These are phyloP conservation scores for Aegotheles bennettii DNA, from an alignment of 2,113 vertebrate genomes.

Conservation along the genomic window DNA sequence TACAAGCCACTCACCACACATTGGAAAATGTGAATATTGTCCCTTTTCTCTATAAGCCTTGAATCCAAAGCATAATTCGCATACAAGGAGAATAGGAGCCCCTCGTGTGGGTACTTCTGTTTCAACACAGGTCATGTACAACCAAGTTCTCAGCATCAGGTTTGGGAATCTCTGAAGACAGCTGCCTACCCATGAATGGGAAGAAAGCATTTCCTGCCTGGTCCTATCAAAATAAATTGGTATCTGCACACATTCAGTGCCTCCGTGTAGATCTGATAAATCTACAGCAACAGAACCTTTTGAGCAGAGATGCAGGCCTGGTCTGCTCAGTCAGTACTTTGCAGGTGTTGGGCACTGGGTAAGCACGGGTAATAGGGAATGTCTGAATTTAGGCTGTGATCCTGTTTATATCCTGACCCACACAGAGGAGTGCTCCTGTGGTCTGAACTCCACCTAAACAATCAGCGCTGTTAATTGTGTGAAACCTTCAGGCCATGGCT, in stretches of 20 bases:
- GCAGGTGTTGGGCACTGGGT: fast-evolving
- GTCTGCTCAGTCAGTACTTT: not conserved
- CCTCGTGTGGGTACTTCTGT: not conserved
- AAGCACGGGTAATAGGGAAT: not conserved
- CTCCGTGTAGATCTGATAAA: not conserved
- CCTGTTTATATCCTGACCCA: not conserved
- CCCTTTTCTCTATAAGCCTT: not conserved
- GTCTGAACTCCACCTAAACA: not conserved
- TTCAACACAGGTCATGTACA: not conserved
- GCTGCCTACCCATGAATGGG: not conserved
- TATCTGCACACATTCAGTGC: not conserved
- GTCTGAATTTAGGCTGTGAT: not conserved
- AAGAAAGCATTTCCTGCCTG: not conserved
- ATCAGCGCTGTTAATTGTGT: not conserved
- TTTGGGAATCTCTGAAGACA: not conserved
- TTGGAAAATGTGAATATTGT: not conserved
- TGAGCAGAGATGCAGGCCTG: not conserved
- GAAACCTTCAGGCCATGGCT: not conserved
- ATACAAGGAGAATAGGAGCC: not conserved
- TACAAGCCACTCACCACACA: not conserved
- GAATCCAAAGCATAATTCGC: not conserved
- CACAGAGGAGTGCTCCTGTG: not conserved
- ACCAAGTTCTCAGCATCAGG: not conserved
- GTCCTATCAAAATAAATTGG: not conserved
- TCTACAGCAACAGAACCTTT: not conserved